Conservation (phyloP, 1,140 invertebrate genomes). For the Drosophila lacertosa region DNA sequence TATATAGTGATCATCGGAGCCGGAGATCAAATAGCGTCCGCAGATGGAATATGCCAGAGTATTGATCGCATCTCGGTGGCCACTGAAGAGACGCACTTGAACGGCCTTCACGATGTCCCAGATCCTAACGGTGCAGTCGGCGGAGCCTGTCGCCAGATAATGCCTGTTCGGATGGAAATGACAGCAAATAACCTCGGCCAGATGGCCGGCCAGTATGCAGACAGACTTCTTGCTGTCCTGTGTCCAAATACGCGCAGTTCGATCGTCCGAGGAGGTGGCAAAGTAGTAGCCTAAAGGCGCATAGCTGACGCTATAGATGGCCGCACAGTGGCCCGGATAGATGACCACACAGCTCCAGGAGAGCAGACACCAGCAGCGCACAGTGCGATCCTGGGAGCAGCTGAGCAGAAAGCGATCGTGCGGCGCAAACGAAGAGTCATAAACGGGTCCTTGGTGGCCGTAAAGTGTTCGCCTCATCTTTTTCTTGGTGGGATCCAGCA, state of each 20-base stretch:
- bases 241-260: conserved; percentile 57
- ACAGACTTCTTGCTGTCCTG: conserved; percentile 40
- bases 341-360: conserved; percentile 63
- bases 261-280: conserved; percentile 49
- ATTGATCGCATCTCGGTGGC: conserved; percentile 32
- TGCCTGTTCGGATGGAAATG: conserved; percentile 57
- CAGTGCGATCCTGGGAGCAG: conserved; percentile 48
- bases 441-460: conserved; percentile 50
- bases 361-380: conserved; percentile 59
- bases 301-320: conserved; percentile 42
- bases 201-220: conserved; percentile 42
- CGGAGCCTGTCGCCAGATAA: conserved; percentile 63
- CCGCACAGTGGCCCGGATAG: conserved; percentile 39
- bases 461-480: conserved; percentile 23
- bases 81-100: conserved; percentile 54
- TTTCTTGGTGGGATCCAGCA: conserved; percentile 37
- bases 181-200: conserved; percentile 46
- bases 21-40: conserved; percentile 53
- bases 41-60: conserved; percentile 45
- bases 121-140: conserved; percentile 49
- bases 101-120: conserved; percentile 48
- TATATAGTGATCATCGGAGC: conserved; percentile 33
- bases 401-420: conserved; percentile 53
- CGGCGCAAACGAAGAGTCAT: conserved; percentile 35
- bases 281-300: conserved; percentile 56